Conservation (phyloP, 2,113 vertebrate genomes). For the Podocnemis expansa region DNA sequence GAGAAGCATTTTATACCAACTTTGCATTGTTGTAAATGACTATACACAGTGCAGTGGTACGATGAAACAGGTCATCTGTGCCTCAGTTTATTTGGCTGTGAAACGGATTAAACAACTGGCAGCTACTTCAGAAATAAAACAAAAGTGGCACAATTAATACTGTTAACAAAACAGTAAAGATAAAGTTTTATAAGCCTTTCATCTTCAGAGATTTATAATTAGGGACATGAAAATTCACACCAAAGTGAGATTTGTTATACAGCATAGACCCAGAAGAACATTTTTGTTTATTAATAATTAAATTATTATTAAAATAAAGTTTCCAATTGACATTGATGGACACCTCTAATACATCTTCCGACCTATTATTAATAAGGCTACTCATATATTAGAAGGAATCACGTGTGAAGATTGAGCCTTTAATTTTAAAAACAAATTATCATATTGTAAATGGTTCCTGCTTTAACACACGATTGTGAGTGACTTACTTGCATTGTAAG, state of each 20-base stretch:
- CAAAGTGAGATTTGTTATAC: not conserved
- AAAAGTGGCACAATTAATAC: not conserved
- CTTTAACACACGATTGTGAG: not conserved
- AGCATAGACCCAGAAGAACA: not conserved
- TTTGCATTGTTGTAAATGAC: not conserved
- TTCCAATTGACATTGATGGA: not conserved
- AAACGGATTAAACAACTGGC: not conserved
- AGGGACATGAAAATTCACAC: fast-evolving
- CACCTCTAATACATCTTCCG: not conserved
- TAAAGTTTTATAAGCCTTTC: not conserved
- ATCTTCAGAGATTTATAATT: not conserved
- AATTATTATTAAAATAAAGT: not conserved
- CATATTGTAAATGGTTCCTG: not conserved
- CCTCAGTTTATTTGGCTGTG: not conserved
- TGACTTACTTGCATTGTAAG: not conserved
- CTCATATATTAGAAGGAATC: not conserved
- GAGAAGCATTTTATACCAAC: not conserved
- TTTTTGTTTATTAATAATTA: not conserved
- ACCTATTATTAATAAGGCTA: not conserved
- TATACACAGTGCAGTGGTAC: not conserved
- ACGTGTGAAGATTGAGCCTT: not conserved
- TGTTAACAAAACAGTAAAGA: not conserved
- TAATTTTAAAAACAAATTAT: not conserved
- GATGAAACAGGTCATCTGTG: not conserved
- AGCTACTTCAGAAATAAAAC: no score